Evolutionary conservation across 1,140 invertebrate genomes (phyloP), one percentile per base, ranked within the genome.

Genomic region (Zaprionus inermis): DNA sequence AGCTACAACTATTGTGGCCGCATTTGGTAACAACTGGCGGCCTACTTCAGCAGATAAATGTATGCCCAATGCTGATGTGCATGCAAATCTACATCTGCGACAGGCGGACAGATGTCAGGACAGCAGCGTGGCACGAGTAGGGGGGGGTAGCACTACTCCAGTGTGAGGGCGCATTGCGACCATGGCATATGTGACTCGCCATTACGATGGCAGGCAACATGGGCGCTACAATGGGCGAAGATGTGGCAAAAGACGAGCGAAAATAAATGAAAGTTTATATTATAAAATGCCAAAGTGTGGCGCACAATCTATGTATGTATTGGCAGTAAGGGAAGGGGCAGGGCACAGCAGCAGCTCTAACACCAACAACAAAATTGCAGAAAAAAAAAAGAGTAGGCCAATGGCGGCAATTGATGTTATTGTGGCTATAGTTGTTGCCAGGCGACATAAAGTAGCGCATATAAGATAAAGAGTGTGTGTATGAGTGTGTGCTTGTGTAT

Each of bases 201-300:
- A 65, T 68, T 59, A 56, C 59, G 66, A 79, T 60, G 73, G 28
- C 61, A 69, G 30, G 20, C 32, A 63, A 77, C 82, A 88, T 68
- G 82, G 65, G 55, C 74, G 82, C 81, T 76, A 84, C 59, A 61
- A 51, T 34, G 51, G 51, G 61, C 61, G 64, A 75, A 68, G 59
- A 56, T 75, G 72, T 66, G 61, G 28, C 46, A 55, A 79, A 72
- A 82, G 79, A 73, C 68, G 80, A 73, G 78, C 78, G 78, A 81
- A 88, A 89, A 81, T 79, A 88, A 88, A 88, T 88, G 84, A 88
- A 88, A 88, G 80, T 88, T 88, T 88, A 88, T 89, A 84, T 89
- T 88, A 88, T 88, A 88, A 88, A 88, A 89, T 89, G 84, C 70
- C 84, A 89, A 83, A 88, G 84, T 89, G 83, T 80, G 80, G 79